Percentiles rank a stretch among this genome's conserved stretches.
These are phyloP conservation scores for Drosophila lini DNA, from an alignment of 1,140 invertebrate genomes.

Conservation along the genomic window DNA sequence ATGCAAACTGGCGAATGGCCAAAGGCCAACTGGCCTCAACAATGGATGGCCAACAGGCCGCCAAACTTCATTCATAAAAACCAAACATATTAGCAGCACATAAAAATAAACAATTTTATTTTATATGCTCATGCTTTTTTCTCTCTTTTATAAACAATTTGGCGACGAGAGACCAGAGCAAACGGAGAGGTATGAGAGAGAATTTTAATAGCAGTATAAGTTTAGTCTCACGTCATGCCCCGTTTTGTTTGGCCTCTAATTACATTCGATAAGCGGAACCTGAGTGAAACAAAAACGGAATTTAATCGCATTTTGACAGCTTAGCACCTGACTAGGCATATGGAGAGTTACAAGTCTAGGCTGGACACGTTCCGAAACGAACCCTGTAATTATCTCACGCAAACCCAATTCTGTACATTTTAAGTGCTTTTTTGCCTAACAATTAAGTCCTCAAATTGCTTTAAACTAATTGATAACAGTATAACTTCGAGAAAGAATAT, in stretches of 20 bases:
- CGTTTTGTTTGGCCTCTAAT: slow-evolving; percentile 20
- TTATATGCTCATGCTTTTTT: slow-evolving; percentile 2
- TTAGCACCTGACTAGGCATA: slow-evolving; percentile 15
- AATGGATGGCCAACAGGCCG: slow-evolving; percentile 8
- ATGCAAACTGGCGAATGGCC: slow-evolving; percentile 6
- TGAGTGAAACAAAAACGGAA: slow-evolving; percentile 2
- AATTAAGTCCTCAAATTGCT: background rate
- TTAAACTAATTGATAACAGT: background rate
- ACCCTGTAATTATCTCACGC: background rate
- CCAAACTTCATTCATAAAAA: slow-evolving; percentile 44
- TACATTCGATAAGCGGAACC: slow-evolving; percentile 11
- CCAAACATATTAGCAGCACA: background rate
- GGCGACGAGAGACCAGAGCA: background rate
- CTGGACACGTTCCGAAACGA: slow-evolving; percentile 15
- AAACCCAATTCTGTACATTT: background rate
- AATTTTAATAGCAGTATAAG: slow-evolving; percentile 6
- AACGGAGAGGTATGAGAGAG: background rate
- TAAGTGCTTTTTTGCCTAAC: slow-evolving; percentile 1
- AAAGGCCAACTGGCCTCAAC: slow-evolving; percentile 18
- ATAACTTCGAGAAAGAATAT: too few species aligned
- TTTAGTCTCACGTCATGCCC: slow-evolving; percentile 3
- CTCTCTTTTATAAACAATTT: slow-evolving; percentile 22
- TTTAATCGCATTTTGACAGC: slow-evolving; percentile 20
- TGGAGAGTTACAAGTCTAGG: background rate
- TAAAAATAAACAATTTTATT: slow-evolving; percentile 6